phyloP scores from a whole-genome alignment of 1,140 invertebrate genomes.

The Geopemphigus sp. region DNA sequence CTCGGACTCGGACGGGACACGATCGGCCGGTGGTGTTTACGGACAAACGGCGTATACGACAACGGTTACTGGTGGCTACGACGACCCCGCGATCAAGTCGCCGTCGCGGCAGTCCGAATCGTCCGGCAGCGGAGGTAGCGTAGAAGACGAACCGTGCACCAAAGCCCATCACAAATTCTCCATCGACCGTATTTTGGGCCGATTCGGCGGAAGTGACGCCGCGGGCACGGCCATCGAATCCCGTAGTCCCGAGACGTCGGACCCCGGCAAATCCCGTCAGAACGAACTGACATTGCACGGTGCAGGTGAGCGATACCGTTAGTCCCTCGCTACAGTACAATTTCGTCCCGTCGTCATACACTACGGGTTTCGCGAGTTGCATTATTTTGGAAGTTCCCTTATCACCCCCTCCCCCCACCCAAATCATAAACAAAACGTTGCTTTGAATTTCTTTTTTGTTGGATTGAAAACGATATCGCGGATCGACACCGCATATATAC shows the following conservation, averaged over 20 bases:
- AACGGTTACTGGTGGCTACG: neutral
- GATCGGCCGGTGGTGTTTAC: neutral
- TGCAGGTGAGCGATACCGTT: neutral
- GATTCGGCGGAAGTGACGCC: neutral
- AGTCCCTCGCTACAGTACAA: too few relatives aligned
- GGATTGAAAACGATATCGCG: too few relatives aligned
- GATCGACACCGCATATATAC: too few relatives aligned
- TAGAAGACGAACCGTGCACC: neutral
- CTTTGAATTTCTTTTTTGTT: too few relatives aligned
- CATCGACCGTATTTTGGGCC: constrained; percentile 27
- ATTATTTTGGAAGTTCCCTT: too few relatives aligned
- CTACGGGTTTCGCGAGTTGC: too few relatives aligned
- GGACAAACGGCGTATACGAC: neutral
- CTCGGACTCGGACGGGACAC: constrained; percentile 1
- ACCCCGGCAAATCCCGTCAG: neutral
- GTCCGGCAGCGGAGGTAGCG: neutral
- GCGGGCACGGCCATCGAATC: neutral
- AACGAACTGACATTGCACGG: neutral
- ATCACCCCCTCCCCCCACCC: too few relatives aligned
- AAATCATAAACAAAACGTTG: too few relatives aligned
- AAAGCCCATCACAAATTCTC: constrained; percentile 35
- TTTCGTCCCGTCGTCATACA: too few relatives aligned
- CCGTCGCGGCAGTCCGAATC: constrained; percentile 29
- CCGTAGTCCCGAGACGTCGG: neutral
- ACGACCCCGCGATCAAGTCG: neutral